Evolutionary conservation across 2,888 invertebrate species (phyloP), one percentile per base, ranked within the genome.

Genomic region (Rhaphigaster nebulosa): DNA sequence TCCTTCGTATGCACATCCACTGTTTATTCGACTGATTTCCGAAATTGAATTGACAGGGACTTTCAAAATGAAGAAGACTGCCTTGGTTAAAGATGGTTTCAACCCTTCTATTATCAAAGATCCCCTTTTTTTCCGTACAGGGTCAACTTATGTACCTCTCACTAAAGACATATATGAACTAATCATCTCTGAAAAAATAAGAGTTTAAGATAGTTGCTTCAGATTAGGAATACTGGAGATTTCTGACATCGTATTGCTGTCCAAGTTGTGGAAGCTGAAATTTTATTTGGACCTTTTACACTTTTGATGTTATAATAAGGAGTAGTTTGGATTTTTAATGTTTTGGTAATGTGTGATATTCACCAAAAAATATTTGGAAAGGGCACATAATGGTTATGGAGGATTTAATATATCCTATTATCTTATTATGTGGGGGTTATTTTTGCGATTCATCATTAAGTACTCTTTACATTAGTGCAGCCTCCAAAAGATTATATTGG

Each of bases 21-120:
- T 98, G 34, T 99, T 99, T 94, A 94, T 99, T 80, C 95, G 99
- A 90, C 94, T 98, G 91, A 95, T 97, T 93, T 94, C 96, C 90
- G 95, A 96, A 92, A 95, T 98, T 90, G 97, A 98, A 91, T 95
- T 97, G 93, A 97, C 97, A 5, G 96, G 96, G 87, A 99, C 99
- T 0, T 99, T 97, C 94, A 99, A 99, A 94, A 94, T 99, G 92
- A 97, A 97, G 94, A 99, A 99, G 93, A 95, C 96, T 8, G 96
- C 97, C 92, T 95, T 99, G 92, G 97, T 97, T 93, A 95, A 96
- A 92, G 97, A 98, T 92, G 98, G 97, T 5, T 99, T 96, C 93
- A 95, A 99, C 93, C 95, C 97, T 10, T 94, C 95, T 91, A 95
- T 95, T 92, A 93, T 94, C 87, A 94, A 94, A 90, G 96, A 96